Evolutionary conservation across 1,140 invertebrate species (phyloP), one percentile per base, ranked within the genome.

Genomic region (Galleria mellonella): DNA sequence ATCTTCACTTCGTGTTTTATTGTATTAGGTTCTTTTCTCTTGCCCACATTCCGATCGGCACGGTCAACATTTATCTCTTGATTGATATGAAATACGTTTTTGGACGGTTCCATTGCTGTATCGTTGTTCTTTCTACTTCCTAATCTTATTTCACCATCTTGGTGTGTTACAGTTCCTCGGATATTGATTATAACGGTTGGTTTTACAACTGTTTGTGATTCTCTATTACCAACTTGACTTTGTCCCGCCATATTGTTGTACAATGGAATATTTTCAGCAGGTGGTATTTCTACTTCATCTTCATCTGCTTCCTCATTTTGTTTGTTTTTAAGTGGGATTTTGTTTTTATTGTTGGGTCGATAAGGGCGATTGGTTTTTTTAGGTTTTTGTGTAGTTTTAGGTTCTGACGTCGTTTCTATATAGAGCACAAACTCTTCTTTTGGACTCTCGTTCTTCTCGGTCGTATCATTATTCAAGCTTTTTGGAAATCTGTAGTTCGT

Each of bases 161-260:
- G 64, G 23, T 86, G 64, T 27, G 54, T 74, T 9, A 85, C 67
- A 0, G 78, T 71, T 2, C 83, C 83, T 38, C 83, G 58, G 33
- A 87, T 72, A 41, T 87, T 87, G 0, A 87, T 78, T 10, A 87
- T 85, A 1, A 86, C 81, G 0, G 82, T 86, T 0, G 85, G 85
- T 47, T 85, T 86, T 0, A 87, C 69, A 0, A 87, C 81, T 13
- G 79, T 85, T 65, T 87, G 83, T 8, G 74, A 73, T 58, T 87
- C 82, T 11, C 83, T 67, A 45, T 87, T 68, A 1, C 85, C 85
- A 4, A 87, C 85, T 51, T 87, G 83, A 53, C 83, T 87, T 43
- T 77, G 68, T 8, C 81, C 83, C 17, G 64, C 49, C 66, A 86
- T 74, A 37, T 59, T 68, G 37, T 85, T 87, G 8, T 55, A 61